Evolutionary conservation across 1,140 invertebrate species (phyloP).

Genomic region (Himalopsyche phryganea): DNA sequence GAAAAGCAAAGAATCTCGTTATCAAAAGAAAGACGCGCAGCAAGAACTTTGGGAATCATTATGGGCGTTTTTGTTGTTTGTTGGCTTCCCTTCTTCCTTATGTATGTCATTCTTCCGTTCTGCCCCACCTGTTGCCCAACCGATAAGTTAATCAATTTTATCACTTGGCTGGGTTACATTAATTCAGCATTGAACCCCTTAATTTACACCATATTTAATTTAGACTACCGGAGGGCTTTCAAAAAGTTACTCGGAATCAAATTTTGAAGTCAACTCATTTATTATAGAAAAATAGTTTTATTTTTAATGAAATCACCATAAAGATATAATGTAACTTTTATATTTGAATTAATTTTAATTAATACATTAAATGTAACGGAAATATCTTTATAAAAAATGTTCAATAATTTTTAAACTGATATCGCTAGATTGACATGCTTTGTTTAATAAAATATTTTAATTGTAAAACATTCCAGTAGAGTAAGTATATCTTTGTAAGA

Average conservation of each 20-base stretch:
- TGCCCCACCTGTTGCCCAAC: constrained; percentile 77
- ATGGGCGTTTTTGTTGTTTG: constrained; percentile 95
- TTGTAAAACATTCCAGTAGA: too few relatives aligned
- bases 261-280: constrained; percentile 34
- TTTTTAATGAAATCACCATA: not conserved
- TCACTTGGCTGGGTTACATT: constrained; percentile 96
- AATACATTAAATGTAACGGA: not conserved
- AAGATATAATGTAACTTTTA: not conserved
- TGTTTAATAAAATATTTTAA: too few relatives aligned
- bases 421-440: too few relatives aligned
- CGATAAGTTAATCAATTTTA: constrained; percentile 78
- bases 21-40: constrained; percentile 87
- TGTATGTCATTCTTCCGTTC: constrained; percentile 90
- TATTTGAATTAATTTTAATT: constrained; percentile 1
- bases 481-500: too few relatives aligned
- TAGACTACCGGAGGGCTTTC: constrained; percentile 93
- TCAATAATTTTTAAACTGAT: not conserved
- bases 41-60: constrained; percentile 87
- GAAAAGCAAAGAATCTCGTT: constrained; percentile 90
- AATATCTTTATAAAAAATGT: not conserved
- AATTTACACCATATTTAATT: constrained; percentile 97
- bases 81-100: constrained; percentile 95
- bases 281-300: constrained; percentile 1
- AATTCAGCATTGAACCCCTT: constrained; percentile 97
- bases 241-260: constrained; percentile 76